Conservation (phyloP, 1,140 invertebrate species). For the Pinna nobilis region DNA sequence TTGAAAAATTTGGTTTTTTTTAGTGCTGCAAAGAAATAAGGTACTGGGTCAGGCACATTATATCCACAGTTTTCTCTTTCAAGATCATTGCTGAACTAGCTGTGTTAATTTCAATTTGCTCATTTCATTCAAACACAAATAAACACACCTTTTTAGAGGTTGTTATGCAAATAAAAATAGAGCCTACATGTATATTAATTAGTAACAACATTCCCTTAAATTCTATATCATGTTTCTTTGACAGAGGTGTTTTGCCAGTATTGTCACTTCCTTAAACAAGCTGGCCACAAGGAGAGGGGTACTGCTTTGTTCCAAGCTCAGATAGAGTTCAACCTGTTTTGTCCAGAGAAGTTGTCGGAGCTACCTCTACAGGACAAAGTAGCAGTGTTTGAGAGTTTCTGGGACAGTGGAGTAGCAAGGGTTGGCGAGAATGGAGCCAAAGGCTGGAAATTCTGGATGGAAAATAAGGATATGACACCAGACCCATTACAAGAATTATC, state of each 20-base stretch:
- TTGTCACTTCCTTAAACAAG: conserved; percentile 71
- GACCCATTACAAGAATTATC: too few species aligned
- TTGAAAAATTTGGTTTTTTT: too few species aligned
- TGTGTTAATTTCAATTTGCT: too few species aligned
- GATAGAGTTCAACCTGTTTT: conserved; percentile 76
- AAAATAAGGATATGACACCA: conserved; percentile 12
- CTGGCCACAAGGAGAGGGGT: conserved; percentile 76
- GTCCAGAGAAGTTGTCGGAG: conserved; percentile 56
- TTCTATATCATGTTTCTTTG: conserved; percentile 50
- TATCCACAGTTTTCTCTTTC: too few species aligned
- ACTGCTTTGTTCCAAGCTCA: conserved; percentile 75
- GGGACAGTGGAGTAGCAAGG: conserved; percentile 75
- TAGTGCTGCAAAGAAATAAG: too few species aligned
- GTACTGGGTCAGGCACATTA: too few species aligned
- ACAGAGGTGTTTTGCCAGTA: conserved; percentile 73
- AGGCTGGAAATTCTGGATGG: conserved; percentile 72
- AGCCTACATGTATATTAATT: too few species aligned
- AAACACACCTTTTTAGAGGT: too few species aligned
- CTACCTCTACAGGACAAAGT: conserved; percentile 57
- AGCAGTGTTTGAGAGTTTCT: conserved; percentile 76
- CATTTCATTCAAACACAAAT: too few species aligned
- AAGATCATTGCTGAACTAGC: too few species aligned
- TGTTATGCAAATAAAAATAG: too few species aligned
- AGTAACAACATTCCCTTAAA: too few species aligned
- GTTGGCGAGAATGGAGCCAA: conserved; percentile 74